phyloP scores from a whole-genome alignment of 2,797 vertebrate species.

The Eulemur albifrons region DNA sequence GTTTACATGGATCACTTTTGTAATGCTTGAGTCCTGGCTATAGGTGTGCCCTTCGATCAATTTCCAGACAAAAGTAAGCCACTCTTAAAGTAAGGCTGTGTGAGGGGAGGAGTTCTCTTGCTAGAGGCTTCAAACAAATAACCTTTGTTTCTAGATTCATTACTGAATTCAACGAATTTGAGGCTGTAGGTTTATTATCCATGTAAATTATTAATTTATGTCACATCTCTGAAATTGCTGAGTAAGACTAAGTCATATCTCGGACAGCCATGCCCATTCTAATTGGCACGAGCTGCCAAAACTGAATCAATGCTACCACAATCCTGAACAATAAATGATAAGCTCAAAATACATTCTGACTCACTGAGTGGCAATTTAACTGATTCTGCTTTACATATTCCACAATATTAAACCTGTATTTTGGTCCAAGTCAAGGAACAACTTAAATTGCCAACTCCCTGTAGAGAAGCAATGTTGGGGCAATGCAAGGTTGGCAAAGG shows the following conservation, averaged over 20 bases:
- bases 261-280: neutral
- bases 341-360: neutral
- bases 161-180: neutral
- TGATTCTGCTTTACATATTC: neutral
- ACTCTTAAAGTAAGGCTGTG: neutral
- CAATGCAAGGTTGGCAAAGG: neutral
- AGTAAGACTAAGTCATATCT: neutral
- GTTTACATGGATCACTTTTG: too few species aligned
- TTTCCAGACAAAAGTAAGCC: neutral
- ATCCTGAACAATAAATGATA: neutral
- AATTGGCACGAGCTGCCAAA: neutral
- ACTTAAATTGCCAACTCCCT: neutral
- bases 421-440: neutral
- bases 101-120: neutral
- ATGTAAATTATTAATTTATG: neutral
- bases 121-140: neutral
- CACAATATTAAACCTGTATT: neutral
- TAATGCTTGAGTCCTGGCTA: too few species aligned
- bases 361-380: neutral
- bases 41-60: neutral
- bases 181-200: neutral
- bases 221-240: neutral
- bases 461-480: neutral
- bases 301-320: neutral
- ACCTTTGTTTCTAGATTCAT: neutral